Base-by-base conservation (phyloP, 2,888 invertebrate genomes). In the Tetranychus truncatus region DNA sequence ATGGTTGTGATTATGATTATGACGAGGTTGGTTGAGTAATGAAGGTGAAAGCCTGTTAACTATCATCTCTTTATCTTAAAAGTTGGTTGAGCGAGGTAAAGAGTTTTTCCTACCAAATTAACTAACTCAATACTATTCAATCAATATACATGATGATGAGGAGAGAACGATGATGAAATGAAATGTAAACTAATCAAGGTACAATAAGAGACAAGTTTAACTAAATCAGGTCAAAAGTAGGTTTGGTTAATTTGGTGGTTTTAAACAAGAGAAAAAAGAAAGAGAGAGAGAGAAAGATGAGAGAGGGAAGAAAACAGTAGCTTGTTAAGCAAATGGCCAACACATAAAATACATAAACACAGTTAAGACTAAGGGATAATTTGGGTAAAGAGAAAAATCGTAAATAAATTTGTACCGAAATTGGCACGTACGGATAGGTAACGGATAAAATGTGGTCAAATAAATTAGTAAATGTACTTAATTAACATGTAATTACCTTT, bases 31-130 rank as follows among this genome's bases (percentile, higher is more conserved):
- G 55, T 55, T 55, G 55, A 55, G 9, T 15, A 55, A 55, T 55
- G 55, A 55, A 55, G 55, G 55, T 55, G 55, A 55, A 55, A 55
- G 55, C 55, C 55, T 55, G 55, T 55, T 55, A 55, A 55, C 55
- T 15, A 55, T 9, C 55, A 55, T 55, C 55, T 34, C 34, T 34
- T 34, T 34, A 55, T 55, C 15, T 55, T 15, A 15, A 9, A 55
- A 55, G 9, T 55, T 55, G 55, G 15, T 15, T 55, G 15, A 55
- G 15, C 55, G 55, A 55, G 55, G 3, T 2, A 55, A 55, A 55
- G 55, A 55, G 55, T 55, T 55, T 55, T 34, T 34, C 34, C 34
- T 34, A 34, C 34, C 34, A 34, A 34, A 34, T 34, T 34, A 34
- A 34, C 34, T 34, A 34, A 34, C 55, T 15, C 9, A 15, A 55